Percentiles rank a stretch among this genome's conserved stretches.
Evolutionary conservation across 2,888 invertebrate species (phyloP).

Genomic region (Neoscelio sp.): DNA sequence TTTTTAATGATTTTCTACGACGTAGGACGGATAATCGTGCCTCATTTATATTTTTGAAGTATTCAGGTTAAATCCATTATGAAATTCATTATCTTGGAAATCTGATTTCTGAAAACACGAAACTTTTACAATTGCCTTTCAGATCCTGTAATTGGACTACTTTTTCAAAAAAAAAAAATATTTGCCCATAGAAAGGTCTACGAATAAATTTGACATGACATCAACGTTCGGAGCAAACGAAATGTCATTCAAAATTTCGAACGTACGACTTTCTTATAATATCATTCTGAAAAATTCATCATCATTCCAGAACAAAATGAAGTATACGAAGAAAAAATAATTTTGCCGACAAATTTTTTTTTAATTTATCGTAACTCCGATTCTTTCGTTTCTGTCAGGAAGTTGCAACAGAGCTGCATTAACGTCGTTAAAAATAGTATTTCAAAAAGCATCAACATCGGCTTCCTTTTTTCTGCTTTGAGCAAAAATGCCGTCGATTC

Average conservation of each 20-base stretch:
- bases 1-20: constrained; percentile 21
- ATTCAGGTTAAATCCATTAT: constrained; percentile 50
- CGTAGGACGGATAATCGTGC: constrained; percentile 13
- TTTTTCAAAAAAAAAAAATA: constrained; percentile 5
- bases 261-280: too few relatives aligned
- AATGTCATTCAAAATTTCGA: constrained; percentile 6
- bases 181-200: neutral
- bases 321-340: neutral
- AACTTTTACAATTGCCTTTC: constrained; percentile 1
- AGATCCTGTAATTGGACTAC: neutral
- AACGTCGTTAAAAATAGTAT: constrained; percentile 61
- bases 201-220: too few relatives aligned
- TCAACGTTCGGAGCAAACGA: too few relatives aligned
- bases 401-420: constrained; percentile 54
- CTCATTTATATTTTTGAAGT: constrained; percentile 39
- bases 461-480: constrained; percentile 41
- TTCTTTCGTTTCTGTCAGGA: constrained; percentile 28
- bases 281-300: too few relatives aligned
- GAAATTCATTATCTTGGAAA: constrained; percentile 1
- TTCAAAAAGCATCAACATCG: constrained; percentile 54
- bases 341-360: too few relatives aligned
- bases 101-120: constrained; percentile 14
- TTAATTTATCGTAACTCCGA: neutral
- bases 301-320: too few relatives aligned
- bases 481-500: constrained; percentile 64